Percentiles rank a stretch among this genome's conserved stretches.
These are phyloP conservation scores for Epirrita christyi DNA, from an alignment of 2,888 invertebrate species.

Conservation along the genomic window DNA sequence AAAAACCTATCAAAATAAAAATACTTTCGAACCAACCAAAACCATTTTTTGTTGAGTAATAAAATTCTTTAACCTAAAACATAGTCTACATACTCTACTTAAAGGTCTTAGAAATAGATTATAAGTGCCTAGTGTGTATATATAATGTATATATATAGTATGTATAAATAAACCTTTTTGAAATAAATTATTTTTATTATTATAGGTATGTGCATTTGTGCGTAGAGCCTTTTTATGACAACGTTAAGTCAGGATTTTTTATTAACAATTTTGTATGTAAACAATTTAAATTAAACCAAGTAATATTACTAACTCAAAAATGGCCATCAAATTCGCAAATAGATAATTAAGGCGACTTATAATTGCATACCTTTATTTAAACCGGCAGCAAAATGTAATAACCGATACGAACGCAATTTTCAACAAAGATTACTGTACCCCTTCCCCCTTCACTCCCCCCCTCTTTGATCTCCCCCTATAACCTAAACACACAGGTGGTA, in stretches of 20 bases:
- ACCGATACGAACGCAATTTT: constrained; percentile 75
- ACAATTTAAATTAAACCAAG: constrained; percentile 16
- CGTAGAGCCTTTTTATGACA: neutral
- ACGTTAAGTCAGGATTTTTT: neutral
- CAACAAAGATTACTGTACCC: constrained; percentile 66
- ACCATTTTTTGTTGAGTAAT: too few species aligned
- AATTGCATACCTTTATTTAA: constrained; percentile 54
- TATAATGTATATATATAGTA: too few species aligned
- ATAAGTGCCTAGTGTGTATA: too few species aligned
- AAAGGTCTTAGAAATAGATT: too few species aligned
- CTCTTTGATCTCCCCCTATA: constrained; percentile 19
- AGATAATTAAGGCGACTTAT: constrained; percentile 40
- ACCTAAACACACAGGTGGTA: constrained; percentile 79
- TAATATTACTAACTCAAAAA: constrained; percentile 27
- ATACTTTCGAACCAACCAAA: too few species aligned
- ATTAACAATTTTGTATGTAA: constrained; percentile 9
- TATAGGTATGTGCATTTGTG: too few species aligned
- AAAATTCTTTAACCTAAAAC: too few species aligned
- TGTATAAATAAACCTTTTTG: too few species aligned
- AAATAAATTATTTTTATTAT: too few species aligned
- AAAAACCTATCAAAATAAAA: too few species aligned
- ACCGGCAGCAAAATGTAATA: constrained; percentile 61
- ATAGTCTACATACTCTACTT: too few species aligned
- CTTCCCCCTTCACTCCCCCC: constrained; percentile 38
- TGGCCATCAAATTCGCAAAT: constrained; percentile 34